A percentile compares a stretch with the other conserved stretches of the same genome.
Evolutionary conservation across 2,888 invertebrate genomes (phyloP).

Genomic region (Panorpa germanica): DNA sequence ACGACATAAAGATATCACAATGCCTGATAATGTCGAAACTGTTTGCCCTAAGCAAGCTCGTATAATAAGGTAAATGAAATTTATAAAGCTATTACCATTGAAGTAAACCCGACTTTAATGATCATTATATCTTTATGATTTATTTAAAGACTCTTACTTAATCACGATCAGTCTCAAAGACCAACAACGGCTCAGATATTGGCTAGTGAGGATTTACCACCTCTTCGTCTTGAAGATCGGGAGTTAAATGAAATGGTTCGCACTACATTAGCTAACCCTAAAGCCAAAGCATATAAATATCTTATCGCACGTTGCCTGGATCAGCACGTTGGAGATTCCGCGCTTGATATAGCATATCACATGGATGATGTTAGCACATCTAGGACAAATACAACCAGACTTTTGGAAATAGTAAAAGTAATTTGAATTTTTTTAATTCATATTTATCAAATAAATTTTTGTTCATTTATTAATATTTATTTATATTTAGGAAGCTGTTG

Average conservation of each 20-base stretch:
- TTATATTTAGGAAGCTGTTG: conserved; percentile 15
- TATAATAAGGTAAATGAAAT: conserved; percentile 34
- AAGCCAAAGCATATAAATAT: conserved; percentile 59
- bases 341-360: conserved; percentile 62
- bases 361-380: too few relatives aligned
- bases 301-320: conserved; percentile 29
- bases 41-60: conserved; percentile 36
- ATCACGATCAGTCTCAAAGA: conserved; percentile 65
- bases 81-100: conserved; percentile 6
- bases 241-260: conserved; percentile 66
- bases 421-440: conserved; percentile 2
- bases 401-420: conserved; percentile 23
- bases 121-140: conserved; percentile 1
- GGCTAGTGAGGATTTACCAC: conserved; percentile 65
- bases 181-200: conserved; percentile 76
- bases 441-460: neutral
- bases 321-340: conserved; percentile 22
- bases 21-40: conserved; percentile 49
- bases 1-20: conserved; percentile 41
- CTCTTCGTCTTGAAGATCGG: conserved; percentile 69
- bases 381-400: conserved; percentile 21
- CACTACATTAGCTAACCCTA: conserved; percentile 63
- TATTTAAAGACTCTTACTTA: conserved; percentile 43
- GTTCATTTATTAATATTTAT: conserved; percentile 8
- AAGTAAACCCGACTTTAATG: conserved; percentile 11